phyloP scores from a whole-genome alignment of 1,140 invertebrate species.

The Camponotus vicinus region DNA sequence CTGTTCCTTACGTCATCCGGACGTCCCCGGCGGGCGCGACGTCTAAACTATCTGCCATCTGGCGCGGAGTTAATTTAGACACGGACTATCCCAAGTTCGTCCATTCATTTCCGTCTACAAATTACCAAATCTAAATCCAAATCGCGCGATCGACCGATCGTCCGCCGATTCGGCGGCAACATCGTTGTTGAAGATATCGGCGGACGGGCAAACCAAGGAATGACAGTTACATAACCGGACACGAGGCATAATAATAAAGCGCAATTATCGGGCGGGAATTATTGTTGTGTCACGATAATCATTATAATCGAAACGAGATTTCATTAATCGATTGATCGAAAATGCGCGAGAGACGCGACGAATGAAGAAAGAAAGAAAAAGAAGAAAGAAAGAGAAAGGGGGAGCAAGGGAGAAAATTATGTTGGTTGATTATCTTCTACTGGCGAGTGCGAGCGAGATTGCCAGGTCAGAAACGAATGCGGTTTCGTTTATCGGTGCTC shows the following conservation, averaged over 20 bases:
- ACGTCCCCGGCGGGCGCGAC: slow-evolving; percentile 5
- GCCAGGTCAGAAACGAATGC: slow-evolving; percentile 62
- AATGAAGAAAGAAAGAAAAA: slow-evolving; percentile 14
- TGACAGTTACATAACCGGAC: slow-evolving; percentile 65
- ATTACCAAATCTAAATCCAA: slow-evolving; percentile 85
- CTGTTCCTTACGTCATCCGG: slow-evolving; percentile 58
- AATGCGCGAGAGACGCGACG: neutral
- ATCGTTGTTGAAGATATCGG: slow-evolving; percentile 46
- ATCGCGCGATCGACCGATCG: slow-evolving; percentile 76
- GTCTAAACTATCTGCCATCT: slow-evolving; percentile 65
- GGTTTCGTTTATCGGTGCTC: slow-evolving; percentile 31
- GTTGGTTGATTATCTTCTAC: slow-evolving; percentile 65
- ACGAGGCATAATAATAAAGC: slow-evolving; percentile 61
- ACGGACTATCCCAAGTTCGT: slow-evolving; percentile 69
- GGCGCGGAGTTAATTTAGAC: slow-evolving; percentile 79
- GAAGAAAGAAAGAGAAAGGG: neutral
- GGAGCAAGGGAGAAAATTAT: slow-evolving; percentile 37
- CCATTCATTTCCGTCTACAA: slow-evolving; percentile 83
- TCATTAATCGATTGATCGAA: slow-evolving; percentile 56
- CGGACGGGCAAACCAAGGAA: neutral
- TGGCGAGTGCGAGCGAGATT: slow-evolving; percentile 65
- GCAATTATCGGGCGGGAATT: slow-evolving; percentile 70
- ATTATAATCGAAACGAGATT: slow-evolving; percentile 45
- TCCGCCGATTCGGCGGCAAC: neutral
- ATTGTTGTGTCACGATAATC: slow-evolving; percentile 78